Evolutionary conservation across 2,797 vertebrate genomes (phyloP).

Genomic region (Oryzias dopingdopingensis): DNA sequence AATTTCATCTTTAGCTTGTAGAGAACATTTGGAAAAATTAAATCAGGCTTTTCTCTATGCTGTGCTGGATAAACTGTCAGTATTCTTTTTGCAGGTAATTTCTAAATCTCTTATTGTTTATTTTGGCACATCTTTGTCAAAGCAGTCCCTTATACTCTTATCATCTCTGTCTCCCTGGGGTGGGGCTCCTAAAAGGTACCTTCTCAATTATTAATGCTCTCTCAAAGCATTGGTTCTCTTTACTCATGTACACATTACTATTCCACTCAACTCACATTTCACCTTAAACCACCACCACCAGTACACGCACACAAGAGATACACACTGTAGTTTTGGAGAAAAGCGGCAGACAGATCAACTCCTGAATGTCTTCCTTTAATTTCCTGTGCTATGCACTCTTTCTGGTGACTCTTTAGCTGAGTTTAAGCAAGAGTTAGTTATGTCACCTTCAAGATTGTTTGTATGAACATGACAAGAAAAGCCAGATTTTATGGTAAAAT

Average conservation of each 20-base stretch:
- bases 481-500: slow-evolving; percentile 54
- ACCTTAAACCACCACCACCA: slow-evolving; percentile 10
- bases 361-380: slow-evolving; percentile 45
- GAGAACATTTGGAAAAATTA: no score
- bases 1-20: no score
- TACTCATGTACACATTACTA: slow-evolving; percentile 35
- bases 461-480: slow-evolving; percentile 31
- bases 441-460: slow-evolving; percentile 10
- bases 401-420: slow-evolving; percentile 8
- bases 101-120: no score
- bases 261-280: slow-evolving; percentile 16
- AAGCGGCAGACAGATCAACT: slow-evolving; percentile 35
- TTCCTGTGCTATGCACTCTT: slow-evolving; percentile 37
- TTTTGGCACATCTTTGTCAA: no score
- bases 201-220: slow-evolving; percentile 65
- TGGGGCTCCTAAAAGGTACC: slow-evolving; percentile 45
- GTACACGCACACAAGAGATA: slow-evolving; percentile 24
- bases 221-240: slow-evolving; percentile 42
- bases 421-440: slow-evolving; percentile 1
- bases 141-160: not conserved
- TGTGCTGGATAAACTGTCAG: no score
- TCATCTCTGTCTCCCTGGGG: slow-evolving; percentile 9
- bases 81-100: no score
- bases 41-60: no score
- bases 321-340: slow-evolving; percentile 5